A percentile compares a stretch with the other conserved stretches of the same genome.
These are phyloP conservation scores for Euleptes europaea DNA, from an alignment of 2,113 vertebrate species.

Conservation along the genomic window DNA sequence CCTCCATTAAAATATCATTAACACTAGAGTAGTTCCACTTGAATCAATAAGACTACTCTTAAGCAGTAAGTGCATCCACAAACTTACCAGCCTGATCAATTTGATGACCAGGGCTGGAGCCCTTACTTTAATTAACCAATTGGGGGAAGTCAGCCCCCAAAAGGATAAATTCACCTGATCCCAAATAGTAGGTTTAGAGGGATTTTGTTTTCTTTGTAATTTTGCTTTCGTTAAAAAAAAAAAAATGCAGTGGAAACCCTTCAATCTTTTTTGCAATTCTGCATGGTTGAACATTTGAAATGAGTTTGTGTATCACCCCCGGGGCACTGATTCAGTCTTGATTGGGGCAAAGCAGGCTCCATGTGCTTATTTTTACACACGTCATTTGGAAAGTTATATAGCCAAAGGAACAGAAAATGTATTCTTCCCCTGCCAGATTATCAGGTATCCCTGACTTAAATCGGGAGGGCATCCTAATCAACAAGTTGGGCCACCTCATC, in stretches of 20 bases:
- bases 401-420: constrained; percentile 80
- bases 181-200: constrained; percentile 45
- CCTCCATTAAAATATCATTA: neutral
- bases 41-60: neutral
- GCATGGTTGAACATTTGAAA: constrained; percentile 98
- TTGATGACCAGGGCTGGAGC: neutral
- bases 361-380: constrained; percentile 93
- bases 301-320: constrained; percentile 90
- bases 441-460: constrained; percentile 76
- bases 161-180: constrained; percentile 1
- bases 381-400: constrained; percentile 88
- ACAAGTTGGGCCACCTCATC: constrained; percentile 88
- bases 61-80: neutral
- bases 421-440: constrained; percentile 78
- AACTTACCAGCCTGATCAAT: constrained; percentile 13
- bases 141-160: constrained; percentile 52
- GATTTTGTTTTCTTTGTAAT: constrained; percentile 71
- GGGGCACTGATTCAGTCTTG: constrained; percentile 93
- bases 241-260: constrained; percentile 80
- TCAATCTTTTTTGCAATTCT: constrained; percentile 90
- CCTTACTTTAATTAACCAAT: constrained; percentile 37
- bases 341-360: constrained; percentile 93
- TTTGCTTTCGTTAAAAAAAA: constrained; percentile 36
- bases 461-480: constrained; percentile 82
- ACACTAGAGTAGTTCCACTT: neutral